Conservation (phyloP, 2,113 vertebrate species). For the Onychostoma macrolepis region DNA sequence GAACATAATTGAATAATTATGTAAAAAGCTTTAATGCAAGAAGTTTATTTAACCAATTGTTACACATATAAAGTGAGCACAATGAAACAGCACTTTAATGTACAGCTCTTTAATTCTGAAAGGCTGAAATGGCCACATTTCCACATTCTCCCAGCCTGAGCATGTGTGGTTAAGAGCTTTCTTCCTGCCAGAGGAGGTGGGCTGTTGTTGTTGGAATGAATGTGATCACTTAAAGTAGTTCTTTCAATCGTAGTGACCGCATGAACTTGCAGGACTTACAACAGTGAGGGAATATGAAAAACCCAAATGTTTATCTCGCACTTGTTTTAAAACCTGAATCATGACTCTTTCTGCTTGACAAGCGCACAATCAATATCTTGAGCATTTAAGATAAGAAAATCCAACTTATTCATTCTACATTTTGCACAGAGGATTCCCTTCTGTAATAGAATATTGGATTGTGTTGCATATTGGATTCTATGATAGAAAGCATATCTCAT, state of each 20-base stretch:
- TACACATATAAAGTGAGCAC: slow-evolving; percentile 42
- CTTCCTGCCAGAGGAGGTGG: slow-evolving; percentile 69
- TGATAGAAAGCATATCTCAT: no score
- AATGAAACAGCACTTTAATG: slow-evolving; percentile 66
- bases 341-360: slow-evolving; percentile 28
- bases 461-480: not conserved
- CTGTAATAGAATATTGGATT: slow-evolving; percentile 44
- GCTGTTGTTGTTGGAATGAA: slow-evolving; percentile 67
- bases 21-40: not conserved
- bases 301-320: not conserved
- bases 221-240: slow-evolving; percentile 60
- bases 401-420: slow-evolving; percentile 53
- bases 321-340: not conserved
- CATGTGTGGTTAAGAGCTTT: slow-evolving; percentile 67
- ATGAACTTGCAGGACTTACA: slow-evolving; percentile 52
- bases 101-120: slow-evolving; percentile 55
- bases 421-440: slow-evolving; percentile 41
- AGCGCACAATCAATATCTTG: not conserved
- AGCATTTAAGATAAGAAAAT: slow-evolving; percentile 59
- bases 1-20: slow-evolving; percentile 13
- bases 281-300: slow-evolving; percentile 54
- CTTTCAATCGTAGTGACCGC: slow-evolving; percentile 59
- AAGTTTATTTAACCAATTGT: not conserved
- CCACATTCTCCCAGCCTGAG: slow-evolving; percentile 54
- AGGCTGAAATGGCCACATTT: slow-evolving; percentile 57